Percentiles rank a stretch among this genome's conserved stretches.
These are phyloP conservation scores for Galerucella calmariensis DNA, from an alignment of 2,888 invertebrate genomes.

Conservation along the genomic window DNA sequence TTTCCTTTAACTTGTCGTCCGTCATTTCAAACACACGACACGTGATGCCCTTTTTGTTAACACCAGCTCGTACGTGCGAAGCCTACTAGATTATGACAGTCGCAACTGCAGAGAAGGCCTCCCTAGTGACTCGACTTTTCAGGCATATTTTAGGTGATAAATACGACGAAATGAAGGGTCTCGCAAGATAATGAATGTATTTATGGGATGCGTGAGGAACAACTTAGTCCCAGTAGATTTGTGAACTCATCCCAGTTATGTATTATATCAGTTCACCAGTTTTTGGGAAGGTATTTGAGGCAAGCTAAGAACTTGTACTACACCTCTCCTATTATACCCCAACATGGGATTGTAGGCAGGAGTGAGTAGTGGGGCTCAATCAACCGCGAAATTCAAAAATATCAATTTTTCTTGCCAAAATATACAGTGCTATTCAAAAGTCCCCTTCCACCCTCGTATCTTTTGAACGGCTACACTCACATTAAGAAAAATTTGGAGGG, in stretches of 20 bases:
- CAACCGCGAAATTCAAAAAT: too few relatives aligned
- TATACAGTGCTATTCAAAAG: too few relatives aligned
- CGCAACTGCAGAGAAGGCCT: constrained; percentile 18
- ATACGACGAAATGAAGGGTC: constrained; percentile 30
- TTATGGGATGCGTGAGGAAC: constrained; percentile 14
- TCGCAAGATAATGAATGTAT: constrained; percentile 28
- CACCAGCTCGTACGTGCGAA: constrained; percentile 50
- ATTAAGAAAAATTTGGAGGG: too few relatives aligned
- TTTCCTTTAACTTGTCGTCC: constrained; percentile 24
- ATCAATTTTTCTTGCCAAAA: too few relatives aligned
- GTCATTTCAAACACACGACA: constrained; percentile 51
- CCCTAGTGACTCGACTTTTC: constrained; percentile 28
- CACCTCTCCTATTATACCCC: too few relatives aligned
- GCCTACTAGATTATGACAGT: constrained; percentile 40
- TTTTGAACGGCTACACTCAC: too few relatives aligned
- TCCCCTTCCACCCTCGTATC: too few relatives aligned
- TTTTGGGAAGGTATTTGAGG: too few relatives aligned
- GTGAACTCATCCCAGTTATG: not conserved
- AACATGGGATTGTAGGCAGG: too few relatives aligned
- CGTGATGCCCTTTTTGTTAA: constrained; percentile 51
- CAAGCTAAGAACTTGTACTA: too few relatives aligned
- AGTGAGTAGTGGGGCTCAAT: too few relatives aligned
- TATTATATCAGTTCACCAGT: not conserved
- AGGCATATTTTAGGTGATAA: constrained; percentile 33
- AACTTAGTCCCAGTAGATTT: not conserved